Base-by-base conservation (phyloP, 2,113 vertebrate species). In the Toxotes jaculatrix region DNA sequence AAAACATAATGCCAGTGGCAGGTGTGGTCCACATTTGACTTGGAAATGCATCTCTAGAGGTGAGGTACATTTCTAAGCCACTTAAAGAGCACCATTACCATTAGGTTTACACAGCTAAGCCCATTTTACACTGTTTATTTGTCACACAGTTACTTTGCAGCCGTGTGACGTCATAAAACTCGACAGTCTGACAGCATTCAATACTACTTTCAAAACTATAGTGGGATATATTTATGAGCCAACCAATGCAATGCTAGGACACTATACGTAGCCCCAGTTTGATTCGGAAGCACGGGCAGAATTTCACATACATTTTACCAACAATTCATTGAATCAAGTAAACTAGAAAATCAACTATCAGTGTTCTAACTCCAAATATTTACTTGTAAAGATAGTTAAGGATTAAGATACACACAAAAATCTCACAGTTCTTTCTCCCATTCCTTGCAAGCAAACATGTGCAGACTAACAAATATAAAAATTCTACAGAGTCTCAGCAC, bases 21-120 rank as follows among this genome's bases (percentile, higher is more conserved):
- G 70, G n/a, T 38, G 40, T 40, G 42, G 71, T 67, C 61, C 57
- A 51, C 60, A 68, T 80, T 57, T 71, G 63, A 69, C 23, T 62
- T 51, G 11, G 45, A 61, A 69, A 64, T 40, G 7, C 4, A 69
- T 60, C 45, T 60, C 31, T 38, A 21, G 65, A 70, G 14, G 40
- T n/a, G n/a, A 31, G 9, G 32, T 10, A 14, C 27, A 64, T 68
- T 60, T 57, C 12, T 59, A 36, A 77, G 10, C 21, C 49, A 42
- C 40, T 34, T 34, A 74, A 69, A 66, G 9, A 45, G 14, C 53
- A 55, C n/a, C 3, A 43, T 56, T 56, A n/a, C 9, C 14, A 49
- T 60, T 38, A 66, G 12, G 38, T 62, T 53, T 12, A 72, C 19
- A 16, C 45, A 45, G 38, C 6, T 14, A 32, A 57, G 17, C 12